These are phyloP conservation scores for Elaphurus davidianus DNA, from an alignment of 2,113 vertebrate species.

Conservation along the genomic window DNA sequence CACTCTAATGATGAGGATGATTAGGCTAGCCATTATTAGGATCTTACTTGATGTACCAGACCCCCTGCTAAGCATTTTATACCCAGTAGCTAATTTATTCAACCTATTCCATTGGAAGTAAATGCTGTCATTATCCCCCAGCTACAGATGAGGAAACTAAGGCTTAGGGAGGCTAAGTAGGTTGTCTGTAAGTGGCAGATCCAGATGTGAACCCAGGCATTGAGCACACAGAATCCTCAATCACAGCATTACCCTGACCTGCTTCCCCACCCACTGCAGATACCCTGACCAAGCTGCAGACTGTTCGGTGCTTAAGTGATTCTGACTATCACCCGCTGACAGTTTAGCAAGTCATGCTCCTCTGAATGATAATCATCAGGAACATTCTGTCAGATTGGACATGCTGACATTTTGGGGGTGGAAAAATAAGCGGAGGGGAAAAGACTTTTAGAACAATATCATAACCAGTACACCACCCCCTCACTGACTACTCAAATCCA, in stretches of 20 bases:
- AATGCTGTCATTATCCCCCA: neutral
- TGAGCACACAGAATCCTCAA: neutral
- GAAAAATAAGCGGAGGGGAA: conserved; percentile 63
- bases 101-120: neutral
- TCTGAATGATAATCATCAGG: conserved; percentile 59
- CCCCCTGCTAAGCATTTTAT: neutral
- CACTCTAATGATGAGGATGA: neutral
- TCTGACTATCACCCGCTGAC: conserved; percentile 36
- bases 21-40: neutral
- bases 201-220: neutral
- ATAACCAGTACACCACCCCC: conserved; percentile 61
- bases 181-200: neutral
- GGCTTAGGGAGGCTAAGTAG: neutral
- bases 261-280: neutral
- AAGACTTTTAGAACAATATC: conserved; percentile 67
- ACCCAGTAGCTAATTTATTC: neutral
- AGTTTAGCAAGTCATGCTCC: conserved; percentile 57
- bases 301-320: neutral
- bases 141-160: neutral
- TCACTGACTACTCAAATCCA: conserved; percentile 51
- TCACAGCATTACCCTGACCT: fast-evolving
- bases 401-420: conserved; percentile 73
- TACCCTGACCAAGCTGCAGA: neutral
- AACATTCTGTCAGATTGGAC: conserved; percentile 72
- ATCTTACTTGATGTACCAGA: neutral